Conservation (phyloP, 92 coral and sea anemone species). For the Micromussa lordhowensis region DNA sequence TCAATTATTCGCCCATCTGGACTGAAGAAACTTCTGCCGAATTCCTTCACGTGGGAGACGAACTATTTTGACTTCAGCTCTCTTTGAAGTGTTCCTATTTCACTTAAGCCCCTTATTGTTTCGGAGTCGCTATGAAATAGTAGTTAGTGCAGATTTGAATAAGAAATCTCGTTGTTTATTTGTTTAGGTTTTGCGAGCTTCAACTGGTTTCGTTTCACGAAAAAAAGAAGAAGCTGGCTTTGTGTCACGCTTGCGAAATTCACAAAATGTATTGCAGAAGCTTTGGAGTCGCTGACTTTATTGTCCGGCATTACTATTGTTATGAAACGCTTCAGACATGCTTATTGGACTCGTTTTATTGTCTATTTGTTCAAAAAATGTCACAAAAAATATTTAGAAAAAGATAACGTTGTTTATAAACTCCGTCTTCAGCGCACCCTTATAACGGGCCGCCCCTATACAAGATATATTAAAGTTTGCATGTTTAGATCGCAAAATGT, state of each 20-base stretch:
- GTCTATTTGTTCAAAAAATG: not conserved
- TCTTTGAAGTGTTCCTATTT: not conserved
- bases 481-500: not conserved
- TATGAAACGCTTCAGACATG: not conserved
- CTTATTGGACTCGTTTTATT: not conserved
- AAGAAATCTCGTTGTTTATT: not conserved
- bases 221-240: not conserved
- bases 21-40: not conserved
- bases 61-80: not conserved
- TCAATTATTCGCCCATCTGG: not conserved
- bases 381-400: not conserved
- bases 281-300: not conserved
- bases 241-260: not conserved
- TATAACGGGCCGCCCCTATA: not conserved
- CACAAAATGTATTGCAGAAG: not conserved
- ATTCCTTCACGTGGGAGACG: conserved; percentile 8
- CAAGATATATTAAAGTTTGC: not conserved
- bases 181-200: not conserved
- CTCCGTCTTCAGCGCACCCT: not conserved
- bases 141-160: not conserved
- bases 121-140: not conserved
- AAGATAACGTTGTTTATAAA: not conserved
- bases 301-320: not conserved
- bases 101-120: not conserved
- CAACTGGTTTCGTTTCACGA: not conserved